Evolutionary conservation across 2,888 invertebrate species (phyloP), one percentile per base, ranked within the genome.

Genomic region (Tetanocera ferruginea): DNA sequence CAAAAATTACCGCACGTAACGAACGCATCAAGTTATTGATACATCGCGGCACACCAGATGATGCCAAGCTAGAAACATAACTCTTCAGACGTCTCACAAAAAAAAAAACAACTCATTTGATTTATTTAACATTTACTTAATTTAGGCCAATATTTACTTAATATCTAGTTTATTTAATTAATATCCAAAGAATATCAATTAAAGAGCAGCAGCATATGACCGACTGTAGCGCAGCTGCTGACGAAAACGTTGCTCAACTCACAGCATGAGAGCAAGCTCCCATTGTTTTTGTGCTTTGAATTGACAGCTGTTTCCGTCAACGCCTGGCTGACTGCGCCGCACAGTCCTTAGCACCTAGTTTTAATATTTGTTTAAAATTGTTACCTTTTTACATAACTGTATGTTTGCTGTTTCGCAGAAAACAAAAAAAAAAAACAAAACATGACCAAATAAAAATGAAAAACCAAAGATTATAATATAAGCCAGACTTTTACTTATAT

Each of bases 11-110:
- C 88, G 94, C 95, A 91, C 94, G 95, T 84, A 94, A 94, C 90
- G 97, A 97, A 91, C 94, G 96, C 89, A 94, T 96, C 88, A 97
- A 96, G 91, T 92, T 96, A 86, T 92, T 97, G 87, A 93, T 95
- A 90, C 95, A 96, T 92, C 94, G 96, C 89, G 97, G 96, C 91
- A 94, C 93, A 86, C 96, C 97, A 85, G 95, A 95, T 91, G 92
- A 93, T 89, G 94, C 95, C 87, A 88, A 92, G 78, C 86, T 94
- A 89, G 94, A 94, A 90, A 93, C 93, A 88, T 94, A 92, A 81
- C 76, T 83, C 76, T 83, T 83, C 84, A 85, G 84, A 62, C 72
- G 75, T 79, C 25, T 17, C 73, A 80, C 78, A 70, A 77, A 78
- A 57, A 62, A n/a, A 64, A 72, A 28, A 57, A 75, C n/a, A n/a